Evolutionary conservation across 1,140 invertebrate species (phyloP).

Genomic region (Chionoecetes opilio): DNA sequence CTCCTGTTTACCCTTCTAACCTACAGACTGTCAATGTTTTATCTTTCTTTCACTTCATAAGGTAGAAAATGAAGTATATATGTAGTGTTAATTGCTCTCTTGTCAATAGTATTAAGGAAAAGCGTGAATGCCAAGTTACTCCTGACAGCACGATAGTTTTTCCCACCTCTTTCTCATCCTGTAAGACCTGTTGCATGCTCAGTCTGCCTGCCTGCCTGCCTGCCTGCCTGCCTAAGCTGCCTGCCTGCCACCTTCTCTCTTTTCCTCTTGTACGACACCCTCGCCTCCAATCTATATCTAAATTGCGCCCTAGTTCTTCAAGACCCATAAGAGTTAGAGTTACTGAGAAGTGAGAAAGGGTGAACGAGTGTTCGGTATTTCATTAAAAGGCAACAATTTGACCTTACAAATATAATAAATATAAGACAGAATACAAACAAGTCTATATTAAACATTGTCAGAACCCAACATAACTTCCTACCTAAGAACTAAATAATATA

Average conservation of each 20-base stretch:
- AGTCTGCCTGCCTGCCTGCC: neutral
- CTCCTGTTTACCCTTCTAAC: neutral
- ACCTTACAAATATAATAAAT: neutral
- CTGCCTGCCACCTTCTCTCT: neutral
- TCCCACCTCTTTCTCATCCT: neutral
- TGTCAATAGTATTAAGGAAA: neutral
- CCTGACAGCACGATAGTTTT: neutral
- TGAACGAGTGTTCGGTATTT: neutral
- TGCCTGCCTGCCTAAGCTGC: neutral
- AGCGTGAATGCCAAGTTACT: neutral
- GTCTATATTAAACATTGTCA: too few relatives aligned
- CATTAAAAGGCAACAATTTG: neutral
- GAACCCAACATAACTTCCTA: too few relatives aligned
- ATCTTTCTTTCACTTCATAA: neutral
- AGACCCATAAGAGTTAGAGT: neutral
- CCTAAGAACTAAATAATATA: too few relatives aligned
- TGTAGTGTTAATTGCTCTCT: neutral
- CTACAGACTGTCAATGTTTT: neutral
- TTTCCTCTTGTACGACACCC: neutral
- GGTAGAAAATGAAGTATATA: neutral
- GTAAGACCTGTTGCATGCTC: neutral
- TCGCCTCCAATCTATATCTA: slow-evolving; percentile 50
- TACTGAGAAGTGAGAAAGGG: neutral
- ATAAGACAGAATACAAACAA: neutral
- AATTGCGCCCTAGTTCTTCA: slow-evolving; percentile 35